Evolutionary conservation across 2,888 invertebrate genomes (phyloP), one percentile per base, ranked within the genome.

Genomic region (Eucera pruinosa): DNA sequence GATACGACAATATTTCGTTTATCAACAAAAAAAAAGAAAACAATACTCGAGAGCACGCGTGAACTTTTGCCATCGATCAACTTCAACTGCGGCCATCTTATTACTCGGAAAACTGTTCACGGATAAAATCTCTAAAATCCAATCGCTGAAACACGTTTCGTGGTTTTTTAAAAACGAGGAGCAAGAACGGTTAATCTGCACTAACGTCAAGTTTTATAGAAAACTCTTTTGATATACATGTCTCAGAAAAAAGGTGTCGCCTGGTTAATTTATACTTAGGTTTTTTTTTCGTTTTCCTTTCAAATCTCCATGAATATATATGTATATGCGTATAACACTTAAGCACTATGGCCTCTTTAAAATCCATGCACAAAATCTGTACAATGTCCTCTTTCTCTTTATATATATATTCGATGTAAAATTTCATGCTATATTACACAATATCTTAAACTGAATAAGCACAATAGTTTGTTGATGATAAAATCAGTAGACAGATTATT

Each of bases 141-240:
- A n/a, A n/a, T n/a, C n/a, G 15, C 23, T 1, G 5, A 55, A n/a
- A n/a, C n/a, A 55, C 1, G 0, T 18, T 33, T 18, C 30, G 23
- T 48, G 18, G 2, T 39, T 48, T 15, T 3, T 9, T 18, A 36
- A 52, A 6, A 52, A 54, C 7, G 5, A 30, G 2, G 4, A 0
- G 1, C n/a, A 15, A 15, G 7, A 23, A 6, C 57, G 33, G 4
- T 33, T 66, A 80, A 81, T 83, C 76, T 82, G 86, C 86, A 86
- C 83, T 66, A 73, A 81, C 76, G 60, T 57, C 84, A 85, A 88
- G 86, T 83, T 84, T 81, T 84, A 82, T 82, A 81, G 75, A 86
- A 67, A 78, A 71, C 66, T 62, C 67, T 64, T 76, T 57, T 48
- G 65, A 71, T 64, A 55, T 64, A 74, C 70, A 64, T 55, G 50